Base-by-base conservation (phyloP, 2,888 invertebrate species). In the Melitaea athalia region DNA sequence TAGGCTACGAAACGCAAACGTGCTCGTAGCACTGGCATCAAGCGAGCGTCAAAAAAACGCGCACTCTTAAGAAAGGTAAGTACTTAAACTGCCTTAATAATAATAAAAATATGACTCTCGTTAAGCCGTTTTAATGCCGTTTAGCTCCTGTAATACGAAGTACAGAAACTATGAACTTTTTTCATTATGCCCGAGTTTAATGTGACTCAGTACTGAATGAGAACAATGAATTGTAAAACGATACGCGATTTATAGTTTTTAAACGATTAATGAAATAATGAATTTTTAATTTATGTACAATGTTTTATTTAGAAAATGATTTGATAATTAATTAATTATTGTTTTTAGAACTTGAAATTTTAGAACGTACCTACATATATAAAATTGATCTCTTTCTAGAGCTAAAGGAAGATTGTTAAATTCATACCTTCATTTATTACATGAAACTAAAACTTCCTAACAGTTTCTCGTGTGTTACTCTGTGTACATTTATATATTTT, bases 181-280 rank as follows among this genome's bases (percentile, higher is more conserved):
- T 71, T 62, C 68, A 69, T 74, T 75, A 74, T 70, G 15, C 50
- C 60, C 72, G 63, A 47, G 74, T 78, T 76, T 75, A 79, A 77
- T 76, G 75, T 72, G 76, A 74, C 76, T 76, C 76, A 79, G 75
- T 71, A 72, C 68, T 78, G 77, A 72, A 63, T 64, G 71, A 69
- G 74, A 77, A 87, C 85, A 87, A 87, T 87, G 78, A 83, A 73
- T 75, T 78, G 81, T 83, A 81, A 82, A 82, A 77, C 79, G 78
- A 77, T 75, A 74, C 77, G 75, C 75, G 78, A 79, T 76, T 83
- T 81, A 81, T 81, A 78, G 79, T 78, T 73, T 77, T n/a, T 72
- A 76, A 74, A 77, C 78, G 77, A 78, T 83, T 74, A 69, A 75
- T 71, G 65, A 73, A 67, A 64, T 71, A 66, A 71, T 72, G 66